phyloP scores from a whole-genome alignment of 2,888 invertebrate species.

The Acheta domesticus region DNA sequence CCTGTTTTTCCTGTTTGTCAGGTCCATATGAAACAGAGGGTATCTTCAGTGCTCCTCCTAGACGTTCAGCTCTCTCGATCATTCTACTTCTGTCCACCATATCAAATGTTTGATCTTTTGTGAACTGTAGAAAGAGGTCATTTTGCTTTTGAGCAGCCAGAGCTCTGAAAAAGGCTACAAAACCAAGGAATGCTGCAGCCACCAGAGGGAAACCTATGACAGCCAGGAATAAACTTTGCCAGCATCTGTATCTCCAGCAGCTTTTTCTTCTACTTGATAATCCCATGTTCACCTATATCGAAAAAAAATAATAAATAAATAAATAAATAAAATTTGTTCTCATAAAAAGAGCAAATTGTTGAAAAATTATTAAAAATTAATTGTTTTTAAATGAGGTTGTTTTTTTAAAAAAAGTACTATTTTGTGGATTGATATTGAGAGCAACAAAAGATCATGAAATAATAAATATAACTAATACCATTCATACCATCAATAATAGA shows the following conservation, averaged over 20 bases:
- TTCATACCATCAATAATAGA: too few species aligned
- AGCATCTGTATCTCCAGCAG: conserved; percentile 36
- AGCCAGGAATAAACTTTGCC: conserved; percentile 35
- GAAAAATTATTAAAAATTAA: background rate
- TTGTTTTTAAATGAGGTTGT: too few species aligned
- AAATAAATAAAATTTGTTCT: background rate
- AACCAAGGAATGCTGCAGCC: conserved; percentile 31
- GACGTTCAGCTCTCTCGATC: conserved; percentile 38
- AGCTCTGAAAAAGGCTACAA: conserved; percentile 35
- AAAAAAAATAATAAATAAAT: background rate
- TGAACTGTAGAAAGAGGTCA: conserved; percentile 31
- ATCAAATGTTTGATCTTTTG: conserved; percentile 34
- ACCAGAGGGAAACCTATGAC: conserved; percentile 35
- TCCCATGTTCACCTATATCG: conserved; percentile 31
- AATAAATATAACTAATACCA: too few species aligned
- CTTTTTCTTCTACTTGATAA: conserved; percentile 36
- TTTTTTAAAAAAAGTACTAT: too few species aligned
- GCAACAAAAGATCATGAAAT: too few species aligned
- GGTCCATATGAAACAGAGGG: conserved; percentile 41
- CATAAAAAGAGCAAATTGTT: background rate
- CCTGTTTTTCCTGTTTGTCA: conserved; percentile 40
- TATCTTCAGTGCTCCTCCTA: conserved; percentile 41
- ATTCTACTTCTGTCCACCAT: conserved; percentile 37
- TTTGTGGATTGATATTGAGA: too few species aligned
- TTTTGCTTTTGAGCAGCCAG: conserved; percentile 31